Conservation (phyloP, 2,888 invertebrate species). For the Macrosiphum euphorbiae region DNA sequence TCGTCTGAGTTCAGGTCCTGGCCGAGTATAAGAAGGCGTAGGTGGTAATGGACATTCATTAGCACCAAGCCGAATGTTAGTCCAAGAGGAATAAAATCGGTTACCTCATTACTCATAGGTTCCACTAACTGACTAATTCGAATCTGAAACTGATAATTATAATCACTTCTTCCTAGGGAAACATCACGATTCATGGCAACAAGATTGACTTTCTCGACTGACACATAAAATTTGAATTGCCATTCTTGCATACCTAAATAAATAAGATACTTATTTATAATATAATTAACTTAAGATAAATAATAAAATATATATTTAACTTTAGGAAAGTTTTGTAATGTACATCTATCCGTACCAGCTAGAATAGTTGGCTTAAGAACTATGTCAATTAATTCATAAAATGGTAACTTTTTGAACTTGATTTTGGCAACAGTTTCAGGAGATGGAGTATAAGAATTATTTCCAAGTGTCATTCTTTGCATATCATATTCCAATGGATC, state of each 20-base stretch:
- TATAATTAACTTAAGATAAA: background rate
- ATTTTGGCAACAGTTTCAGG: too few species aligned
- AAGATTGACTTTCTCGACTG: conserved; percentile 77
- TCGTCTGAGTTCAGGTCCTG: too few species aligned
- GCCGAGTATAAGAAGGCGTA: too few species aligned
- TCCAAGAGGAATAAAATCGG: conserved; percentile 94
- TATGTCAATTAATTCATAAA: conserved; percentile 90
- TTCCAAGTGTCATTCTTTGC: background rate
- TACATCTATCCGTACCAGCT: conserved; percentile 68
- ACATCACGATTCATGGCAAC: conserved; percentile 81
- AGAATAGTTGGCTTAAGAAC: conserved; percentile 91
- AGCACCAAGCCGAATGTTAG: conserved; percentile 93
- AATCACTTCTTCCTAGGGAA: conserved; percentile 77
- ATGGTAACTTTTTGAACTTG: conserved; percentile 89
- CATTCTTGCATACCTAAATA: conserved; percentile 51
- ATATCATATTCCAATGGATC: background rate
- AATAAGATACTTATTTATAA: background rate
- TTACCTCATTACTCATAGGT: conserved; percentile 83
- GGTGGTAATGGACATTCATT: conserved; percentile 92
- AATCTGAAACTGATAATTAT: conserved; percentile 86
- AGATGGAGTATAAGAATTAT: conserved; percentile 68
- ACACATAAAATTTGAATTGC: background rate
- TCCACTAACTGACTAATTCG: conserved; percentile 79
- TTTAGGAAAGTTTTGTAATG: conserved; percentile 24
- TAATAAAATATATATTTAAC: background rate